Percentiles rank a stretch among this genome's conserved stretches.
Evolutionary conservation across 2,113 vertebrate species (phyloP).

Genomic region (Paratilapia polleni): DNA sequence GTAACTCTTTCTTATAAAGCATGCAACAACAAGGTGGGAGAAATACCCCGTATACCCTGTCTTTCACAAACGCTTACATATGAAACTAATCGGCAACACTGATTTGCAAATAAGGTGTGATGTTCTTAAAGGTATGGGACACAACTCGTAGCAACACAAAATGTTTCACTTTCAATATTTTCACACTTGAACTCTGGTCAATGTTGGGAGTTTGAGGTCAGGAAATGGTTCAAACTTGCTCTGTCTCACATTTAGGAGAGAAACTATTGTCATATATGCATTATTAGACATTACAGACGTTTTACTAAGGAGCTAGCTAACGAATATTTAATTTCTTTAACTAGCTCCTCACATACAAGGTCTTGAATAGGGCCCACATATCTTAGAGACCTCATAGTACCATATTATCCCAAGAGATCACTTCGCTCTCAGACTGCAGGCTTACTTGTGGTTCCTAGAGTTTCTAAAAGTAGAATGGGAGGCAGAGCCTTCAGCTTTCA

Average conservation of each 20-base stretch:
- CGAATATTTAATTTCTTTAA: not conserved
- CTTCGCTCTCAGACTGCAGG: not conserved
- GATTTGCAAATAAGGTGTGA: slow-evolving; percentile 1
- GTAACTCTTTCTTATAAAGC: not conserved
- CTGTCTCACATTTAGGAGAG: not conserved
- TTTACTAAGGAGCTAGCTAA: not conserved
- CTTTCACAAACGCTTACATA: not conserved
- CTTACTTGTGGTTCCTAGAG: not conserved
- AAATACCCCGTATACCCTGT: not conserved
- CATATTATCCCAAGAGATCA: not conserved
- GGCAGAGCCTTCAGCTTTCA: not conserved
- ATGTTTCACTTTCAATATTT: not conserved
- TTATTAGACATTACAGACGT: not conserved
- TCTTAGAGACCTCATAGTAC: not conserved
- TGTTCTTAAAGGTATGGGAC: not conserved
- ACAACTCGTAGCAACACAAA: not conserved
- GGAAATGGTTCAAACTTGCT: not conserved
- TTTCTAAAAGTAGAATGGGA: not conserved
- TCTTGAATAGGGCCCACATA: too few relatives aligned
- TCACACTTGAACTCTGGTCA: not conserved
- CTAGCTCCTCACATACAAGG: too few relatives aligned
- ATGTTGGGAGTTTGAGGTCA: not conserved
- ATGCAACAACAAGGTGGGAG: not conserved
- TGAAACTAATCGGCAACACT: not conserved
- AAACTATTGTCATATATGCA: not conserved